Percentiles rank a stretch among this genome's conserved stretches.
These are phyloP conservation scores for Ptilorrhoa leucosticta DNA, from an alignment of 2,113 vertebrate species.

Conservation along the genomic window DNA sequence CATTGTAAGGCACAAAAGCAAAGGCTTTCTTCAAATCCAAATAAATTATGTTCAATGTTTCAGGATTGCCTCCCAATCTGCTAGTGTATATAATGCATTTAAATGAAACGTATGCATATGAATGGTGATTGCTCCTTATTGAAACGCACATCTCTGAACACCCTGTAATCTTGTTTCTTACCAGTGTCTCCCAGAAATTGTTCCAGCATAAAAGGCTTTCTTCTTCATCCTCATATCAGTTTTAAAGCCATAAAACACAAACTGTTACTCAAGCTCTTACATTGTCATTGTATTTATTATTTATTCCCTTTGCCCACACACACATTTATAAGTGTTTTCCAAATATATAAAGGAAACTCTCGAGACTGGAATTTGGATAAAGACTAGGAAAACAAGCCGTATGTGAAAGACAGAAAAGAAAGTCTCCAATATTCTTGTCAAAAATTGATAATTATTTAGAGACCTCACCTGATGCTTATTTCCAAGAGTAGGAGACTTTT, in stretches of 20 bases:
- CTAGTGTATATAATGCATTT: constrained; percentile 61
- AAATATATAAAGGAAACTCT: neutral
- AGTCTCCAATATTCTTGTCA: neutral
- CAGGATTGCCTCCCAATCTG: constrained; percentile 63
- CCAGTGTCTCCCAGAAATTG: constrained; percentile 56
- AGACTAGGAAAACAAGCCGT: neutral
- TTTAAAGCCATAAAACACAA: constrained; percentile 36
- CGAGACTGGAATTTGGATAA: neutral
- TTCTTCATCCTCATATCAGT: neutral
- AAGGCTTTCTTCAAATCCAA: constrained; percentile 60
- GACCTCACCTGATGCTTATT: neutral
- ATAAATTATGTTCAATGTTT: constrained; percentile 54
- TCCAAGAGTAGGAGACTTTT: neutral
- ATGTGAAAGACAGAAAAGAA: neutral
- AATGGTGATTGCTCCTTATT: constrained; percentile 68
- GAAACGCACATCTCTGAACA: constrained; percentile 49
- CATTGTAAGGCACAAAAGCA: constrained; percentile 58
- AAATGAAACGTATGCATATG: constrained; percentile 68
- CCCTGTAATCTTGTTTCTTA: constrained; percentile 64
- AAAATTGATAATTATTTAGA: constrained; percentile 6
- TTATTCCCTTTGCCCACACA: neutral
- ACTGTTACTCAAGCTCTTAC: neutral
- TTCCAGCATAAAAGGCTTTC: constrained; percentile 55
- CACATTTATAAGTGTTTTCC: neutral
- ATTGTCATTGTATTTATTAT: constrained; percentile 20